Conservation (phyloP, 2,113 vertebrate species). For the Gorsachius goisagi region DNA sequence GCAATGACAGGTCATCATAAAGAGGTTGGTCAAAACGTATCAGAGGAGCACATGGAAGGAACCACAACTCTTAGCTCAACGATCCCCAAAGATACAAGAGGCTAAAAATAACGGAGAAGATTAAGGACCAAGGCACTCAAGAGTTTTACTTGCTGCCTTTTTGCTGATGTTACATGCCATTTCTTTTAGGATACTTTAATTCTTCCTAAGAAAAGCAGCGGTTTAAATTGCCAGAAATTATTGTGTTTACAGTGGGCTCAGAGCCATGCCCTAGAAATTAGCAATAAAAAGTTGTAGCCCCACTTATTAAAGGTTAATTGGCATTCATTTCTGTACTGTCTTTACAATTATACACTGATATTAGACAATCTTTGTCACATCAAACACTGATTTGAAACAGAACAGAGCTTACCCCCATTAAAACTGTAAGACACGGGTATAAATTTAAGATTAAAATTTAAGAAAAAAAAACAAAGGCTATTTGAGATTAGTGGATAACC, state of each 20-base stretch:
- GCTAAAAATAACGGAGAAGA: neutral
- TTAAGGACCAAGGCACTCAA: neutral
- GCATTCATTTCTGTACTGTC: neutral
- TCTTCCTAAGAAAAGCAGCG: neutral
- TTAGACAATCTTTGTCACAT: neutral
- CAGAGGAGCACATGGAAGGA: neutral
- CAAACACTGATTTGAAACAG: neutral
- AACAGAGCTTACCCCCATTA: neutral
- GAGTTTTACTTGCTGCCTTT: neutral
- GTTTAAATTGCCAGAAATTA: neutral
- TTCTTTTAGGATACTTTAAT: neutral
- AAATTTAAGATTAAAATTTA: neutral
- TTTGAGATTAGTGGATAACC: neutral
- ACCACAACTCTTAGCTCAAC: neutral
- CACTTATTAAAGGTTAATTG: neutral
- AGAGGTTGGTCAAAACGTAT: fast-evolving
- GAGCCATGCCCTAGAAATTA: neutral
- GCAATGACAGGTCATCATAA: neutral
- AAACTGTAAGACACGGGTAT: fast-evolving
- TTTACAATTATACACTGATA: neutral
- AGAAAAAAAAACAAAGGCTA: neutral
- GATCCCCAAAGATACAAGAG: neutral
- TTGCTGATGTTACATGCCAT: neutral
- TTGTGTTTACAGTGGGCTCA: neutral
- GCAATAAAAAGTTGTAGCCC: neutral